Percentiles rank a stretch among this genome's conserved stretches.
phyloP scores from a whole-genome alignment of 2,113 vertebrate species.

The Ptilorrhoa leucosticta region DNA sequence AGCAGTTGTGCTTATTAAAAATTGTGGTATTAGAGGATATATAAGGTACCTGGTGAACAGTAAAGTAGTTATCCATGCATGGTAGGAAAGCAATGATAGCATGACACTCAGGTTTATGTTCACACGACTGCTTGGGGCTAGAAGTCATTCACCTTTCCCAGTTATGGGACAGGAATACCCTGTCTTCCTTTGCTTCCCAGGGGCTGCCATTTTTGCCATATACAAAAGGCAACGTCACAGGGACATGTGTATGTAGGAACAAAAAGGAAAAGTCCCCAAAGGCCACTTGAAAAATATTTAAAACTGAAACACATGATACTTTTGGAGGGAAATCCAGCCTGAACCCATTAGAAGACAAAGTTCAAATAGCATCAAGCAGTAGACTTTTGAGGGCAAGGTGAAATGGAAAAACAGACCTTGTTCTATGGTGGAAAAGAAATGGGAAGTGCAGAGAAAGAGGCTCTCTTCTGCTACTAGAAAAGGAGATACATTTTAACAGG shows the following conservation, averaged over 20 bases:
- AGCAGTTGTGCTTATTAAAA: neutral
- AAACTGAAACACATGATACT: neutral
- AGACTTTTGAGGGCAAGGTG: neutral
- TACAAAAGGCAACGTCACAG: neutral
- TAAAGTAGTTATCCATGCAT: neutral
- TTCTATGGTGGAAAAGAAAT: neutral
- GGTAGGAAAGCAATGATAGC: neutral
- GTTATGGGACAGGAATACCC: rapidly evolving
- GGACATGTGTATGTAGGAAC: neutral
- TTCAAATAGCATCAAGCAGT: neutral
- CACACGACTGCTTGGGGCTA: neutral
- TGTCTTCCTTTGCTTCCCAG: neutral
- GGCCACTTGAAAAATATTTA: neutral
- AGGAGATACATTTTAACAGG: neutral
- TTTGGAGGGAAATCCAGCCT: neutral
- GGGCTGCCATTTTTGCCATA: neutral
- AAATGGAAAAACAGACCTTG: neutral
- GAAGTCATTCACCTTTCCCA: neutral
- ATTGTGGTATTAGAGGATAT: neutral
- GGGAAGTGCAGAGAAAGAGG: neutral
- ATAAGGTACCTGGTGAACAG: neutral
- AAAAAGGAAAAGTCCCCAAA: neutral
- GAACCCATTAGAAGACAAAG: neutral
- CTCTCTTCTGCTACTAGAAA: neutral
- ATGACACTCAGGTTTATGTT: neutral